phyloP scores from a whole-genome alignment of 2,797 vertebrate species.

The Echeneis naucrates region DNA sequence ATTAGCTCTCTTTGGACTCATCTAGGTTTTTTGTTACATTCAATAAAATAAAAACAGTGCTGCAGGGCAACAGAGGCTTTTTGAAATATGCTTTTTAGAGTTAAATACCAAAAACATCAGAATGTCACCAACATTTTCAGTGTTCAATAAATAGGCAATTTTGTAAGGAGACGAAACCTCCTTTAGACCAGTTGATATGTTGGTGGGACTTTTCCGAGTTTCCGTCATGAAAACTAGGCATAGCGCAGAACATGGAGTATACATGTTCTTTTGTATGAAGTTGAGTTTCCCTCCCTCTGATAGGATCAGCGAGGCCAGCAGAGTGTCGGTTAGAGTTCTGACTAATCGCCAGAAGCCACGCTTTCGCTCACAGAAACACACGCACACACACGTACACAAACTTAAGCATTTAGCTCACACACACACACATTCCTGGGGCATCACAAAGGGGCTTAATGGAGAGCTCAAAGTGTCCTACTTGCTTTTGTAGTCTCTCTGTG shows the following conservation, averaged over 20 bases:
- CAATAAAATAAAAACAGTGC: neutral
- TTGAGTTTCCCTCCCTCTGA: constrained; percentile 68
- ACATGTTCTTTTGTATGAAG: constrained; percentile 9
- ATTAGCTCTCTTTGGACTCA: neutral
- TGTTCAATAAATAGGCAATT: neutral
- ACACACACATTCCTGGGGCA: constrained; percentile 13
- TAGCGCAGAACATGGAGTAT: constrained; percentile 14
- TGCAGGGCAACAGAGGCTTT: neutral
- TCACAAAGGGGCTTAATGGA: constrained; percentile 48
- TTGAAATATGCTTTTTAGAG: neutral
- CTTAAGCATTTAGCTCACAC: constrained; percentile 21
- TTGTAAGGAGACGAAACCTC: neutral
- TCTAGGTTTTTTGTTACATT: neutral
- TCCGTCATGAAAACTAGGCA: constrained; percentile 1
- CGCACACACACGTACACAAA: neutral
- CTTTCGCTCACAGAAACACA: constrained; percentile 8
- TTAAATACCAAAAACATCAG: neutral
- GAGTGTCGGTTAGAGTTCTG: constrained; percentile 78
- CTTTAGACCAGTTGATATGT: neutral
- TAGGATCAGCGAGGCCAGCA: constrained; percentile 63
- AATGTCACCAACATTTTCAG: neutral
- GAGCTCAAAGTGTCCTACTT: constrained; percentile 48
- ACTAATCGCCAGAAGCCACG: constrained; percentile 75
- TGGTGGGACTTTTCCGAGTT: neutral
- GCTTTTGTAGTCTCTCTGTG: constrained; percentile 43